Evolutionary conservation across 2,888 invertebrate species (phyloP), one percentile per base, ranked within the genome.

Genomic region (Acleris holmiana): DNA sequence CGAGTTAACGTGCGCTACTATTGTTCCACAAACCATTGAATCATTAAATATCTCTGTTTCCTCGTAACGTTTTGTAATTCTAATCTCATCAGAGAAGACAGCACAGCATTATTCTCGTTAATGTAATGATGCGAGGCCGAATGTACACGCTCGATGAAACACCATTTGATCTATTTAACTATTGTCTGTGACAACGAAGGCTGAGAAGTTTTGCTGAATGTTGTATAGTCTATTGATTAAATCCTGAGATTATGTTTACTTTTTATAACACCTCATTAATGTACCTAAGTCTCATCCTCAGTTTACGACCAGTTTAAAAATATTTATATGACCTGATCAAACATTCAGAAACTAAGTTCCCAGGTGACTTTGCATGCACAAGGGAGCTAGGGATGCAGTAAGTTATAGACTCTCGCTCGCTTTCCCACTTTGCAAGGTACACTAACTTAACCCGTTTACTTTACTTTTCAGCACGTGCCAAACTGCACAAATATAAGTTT

Each of bases 71-170:
- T 83, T 83, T 81, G 79, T 80, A 82, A 85, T 85, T 80, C 75
- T 77, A 83, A 85, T 85, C 73, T 76, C 62, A 63, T 71, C 67
- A 67, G 70, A 68, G 71, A 68, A 72, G 71, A 73, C 70, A 68
- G 69, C 56, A 70, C 64, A 69, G 67, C 71, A 71, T 73, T 70
- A 70, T 70, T 65, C 54, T 66, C 57, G 55, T 61, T 53, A 64
- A 70, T 19, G 67, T 80, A 84, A 83, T 86, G 85, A 79, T 73
- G 85, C 85, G 79, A 83, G 73, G 76, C 80, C 76, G 75, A 75
- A 80, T 76, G 76, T 79, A 72, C 77, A 76, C 76, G 84, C 75
- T 74, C 75, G 73, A 75, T 73, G 67, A 70, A 78, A 74, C 76
- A 77, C 67, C 70, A 72, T 76, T 77, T 82, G 84, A 71, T 82